phyloP scores from a whole-genome alignment of 2,113 vertebrate genomes.

The Neopipo cinnamomea region DNA sequence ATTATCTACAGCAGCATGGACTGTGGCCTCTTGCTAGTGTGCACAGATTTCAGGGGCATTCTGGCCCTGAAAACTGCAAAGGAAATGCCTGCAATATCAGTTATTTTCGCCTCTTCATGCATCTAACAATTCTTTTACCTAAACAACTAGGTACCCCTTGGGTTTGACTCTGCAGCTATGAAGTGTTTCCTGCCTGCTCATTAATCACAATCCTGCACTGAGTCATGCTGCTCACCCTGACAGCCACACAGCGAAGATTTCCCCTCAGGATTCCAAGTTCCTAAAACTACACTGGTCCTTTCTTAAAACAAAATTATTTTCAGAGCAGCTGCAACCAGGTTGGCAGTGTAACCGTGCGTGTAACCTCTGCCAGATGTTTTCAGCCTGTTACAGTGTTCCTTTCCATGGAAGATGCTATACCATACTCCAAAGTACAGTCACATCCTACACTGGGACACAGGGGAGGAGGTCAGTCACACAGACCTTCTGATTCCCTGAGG shows the following conservation, averaged over 20 bases:
- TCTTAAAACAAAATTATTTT: not conserved
- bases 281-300: not conserved
- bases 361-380: not conserved
- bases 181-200: not conserved
- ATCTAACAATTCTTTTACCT: not conserved
- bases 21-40: not conserved
- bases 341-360: not conserved
- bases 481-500: not conserved
- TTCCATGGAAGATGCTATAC: not conserved
- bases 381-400: not conserved
- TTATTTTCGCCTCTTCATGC: not conserved
- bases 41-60: fast-evolving
- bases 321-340: not conserved
- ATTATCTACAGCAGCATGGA: not conserved
- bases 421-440: not conserved
- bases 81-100: not conserved
- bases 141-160: not conserved
- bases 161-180: not conserved
- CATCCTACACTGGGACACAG: not conserved
- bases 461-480: not conserved
- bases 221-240: not conserved
- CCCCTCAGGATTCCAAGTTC: not conserved
- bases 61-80: not conserved
- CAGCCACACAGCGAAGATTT: not conserved
- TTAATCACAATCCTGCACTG: not conserved